Evolutionary conservation across 1,140 invertebrate species (phyloP).

Genomic region (Drosophila nigromelanica): DNA sequence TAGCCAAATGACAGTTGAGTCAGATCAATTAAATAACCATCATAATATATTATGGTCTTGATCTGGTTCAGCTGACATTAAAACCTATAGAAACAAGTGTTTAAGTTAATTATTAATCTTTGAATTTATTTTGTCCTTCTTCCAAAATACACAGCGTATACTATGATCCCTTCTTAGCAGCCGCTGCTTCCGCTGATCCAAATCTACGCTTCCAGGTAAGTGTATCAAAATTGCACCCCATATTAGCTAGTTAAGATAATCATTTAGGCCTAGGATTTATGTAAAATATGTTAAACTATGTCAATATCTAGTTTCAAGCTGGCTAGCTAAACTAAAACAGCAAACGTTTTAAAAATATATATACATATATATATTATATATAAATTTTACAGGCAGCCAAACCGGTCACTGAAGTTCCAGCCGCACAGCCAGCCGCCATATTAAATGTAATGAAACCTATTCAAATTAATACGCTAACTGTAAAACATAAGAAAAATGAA

Average conservation of each 20-base stretch:
- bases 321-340: slow-evolving; percentile 25
- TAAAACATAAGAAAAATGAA: slow-evolving; percentile 39
- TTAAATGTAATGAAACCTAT: slow-evolving; percentile 84
- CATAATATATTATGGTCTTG: not conserved
- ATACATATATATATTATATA: slow-evolving; percentile 72
- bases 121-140: slow-evolving; percentile 77
- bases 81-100: not conserved
- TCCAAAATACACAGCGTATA: slow-evolving; percentile 89
- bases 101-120: slow-evolving; percentile 57
- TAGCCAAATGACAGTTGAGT: slow-evolving; percentile 35
- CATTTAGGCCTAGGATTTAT: slow-evolving; percentile 26
- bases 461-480: slow-evolving; percentile 70
- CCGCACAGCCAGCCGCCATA: slow-evolving; percentile 84
- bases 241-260: slow-evolving; percentile 3
- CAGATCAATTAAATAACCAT: not conserved
- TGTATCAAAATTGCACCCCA: slow-evolving; percentile 14
- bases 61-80: slow-evolving; percentile 23
- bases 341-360: slow-evolving; percentile 19
- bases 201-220: slow-evolving; percentile 93
- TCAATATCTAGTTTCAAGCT: slow-evolving; percentile 43
- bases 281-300: slow-evolving; percentile 24
- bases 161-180: slow-evolving; percentile 97
- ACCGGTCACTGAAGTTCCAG: slow-evolving; percentile 87
- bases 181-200: slow-evolving; percentile 90
- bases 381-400: slow-evolving; percentile 88